phyloP scores from a whole-genome alignment of 2,113 vertebrate species.

The Junco hyemalis region DNA sequence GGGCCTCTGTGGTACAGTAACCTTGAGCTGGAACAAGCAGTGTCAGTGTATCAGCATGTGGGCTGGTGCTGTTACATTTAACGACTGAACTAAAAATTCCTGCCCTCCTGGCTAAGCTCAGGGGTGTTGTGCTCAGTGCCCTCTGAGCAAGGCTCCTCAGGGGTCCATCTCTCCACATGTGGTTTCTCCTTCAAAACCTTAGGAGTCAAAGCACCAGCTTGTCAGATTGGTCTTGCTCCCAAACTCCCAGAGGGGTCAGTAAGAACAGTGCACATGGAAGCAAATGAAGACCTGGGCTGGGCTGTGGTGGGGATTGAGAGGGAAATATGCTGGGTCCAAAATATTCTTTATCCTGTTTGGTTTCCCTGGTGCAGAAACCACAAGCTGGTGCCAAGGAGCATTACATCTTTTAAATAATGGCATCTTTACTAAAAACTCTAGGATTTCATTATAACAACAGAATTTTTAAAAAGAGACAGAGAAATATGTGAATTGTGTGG shows the following conservation, averaged over 20 bases:
- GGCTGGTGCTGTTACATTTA: not conserved
- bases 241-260: not conserved
- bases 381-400: not conserved
- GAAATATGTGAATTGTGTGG: not conserved
- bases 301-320: not conserved
- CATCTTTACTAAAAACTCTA: not conserved
- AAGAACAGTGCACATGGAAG: not conserved
- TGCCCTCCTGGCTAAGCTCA: not conserved
- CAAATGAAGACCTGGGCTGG: not conserved
- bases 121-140: not conserved
- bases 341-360: not conserved
- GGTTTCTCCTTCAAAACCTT: not conserved
- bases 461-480: not conserved
- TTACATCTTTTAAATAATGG: not conserved
- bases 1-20: not conserved
- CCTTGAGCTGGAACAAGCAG: not conserved
- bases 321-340: slow-evolving; percentile 10
- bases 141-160: not conserved
- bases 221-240: not conserved
- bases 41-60: not conserved
- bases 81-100: not conserved
- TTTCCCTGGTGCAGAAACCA: not conserved
- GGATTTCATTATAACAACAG: not conserved
- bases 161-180: not conserved
- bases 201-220: not conserved